These are phyloP conservation scores for Coccyzus lansbergi DNA, from an alignment of 2,797 vertebrate species.

Conservation along the genomic window DNA sequence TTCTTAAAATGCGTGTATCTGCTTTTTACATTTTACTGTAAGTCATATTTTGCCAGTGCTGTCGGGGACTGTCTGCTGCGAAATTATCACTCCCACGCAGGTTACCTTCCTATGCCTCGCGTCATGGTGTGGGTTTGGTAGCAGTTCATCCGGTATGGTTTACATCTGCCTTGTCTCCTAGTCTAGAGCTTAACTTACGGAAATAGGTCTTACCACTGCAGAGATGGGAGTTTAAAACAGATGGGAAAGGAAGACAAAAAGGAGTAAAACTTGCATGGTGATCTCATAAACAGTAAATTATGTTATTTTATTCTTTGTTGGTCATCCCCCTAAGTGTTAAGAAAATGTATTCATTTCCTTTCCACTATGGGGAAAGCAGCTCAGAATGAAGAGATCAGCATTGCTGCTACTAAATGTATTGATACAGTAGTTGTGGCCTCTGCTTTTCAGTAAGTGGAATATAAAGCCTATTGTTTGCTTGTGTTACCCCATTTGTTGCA, in stretches of 20 bases:
- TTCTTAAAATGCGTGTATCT: not conserved
- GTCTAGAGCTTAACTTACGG: not conserved
- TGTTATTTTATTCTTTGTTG: not conserved
- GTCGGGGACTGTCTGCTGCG: not conserved
- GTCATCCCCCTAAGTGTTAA: not conserved
- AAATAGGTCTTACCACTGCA: not conserved
- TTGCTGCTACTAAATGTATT: not conserved
- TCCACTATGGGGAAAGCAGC: not conserved
- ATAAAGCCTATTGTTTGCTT: not conserved
- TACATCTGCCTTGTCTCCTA: not conserved
- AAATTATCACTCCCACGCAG: accelerated
- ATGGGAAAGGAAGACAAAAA: not conserved
- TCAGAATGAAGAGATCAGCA: not conserved
- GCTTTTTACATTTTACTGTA: not conserved
- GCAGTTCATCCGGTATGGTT: not conserved
- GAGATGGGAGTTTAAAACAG: not conserved
- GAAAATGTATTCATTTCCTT: not conserved
- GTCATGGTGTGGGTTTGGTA: too few species aligned
- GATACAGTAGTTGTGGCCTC: not conserved
- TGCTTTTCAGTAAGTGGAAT: not conserved
- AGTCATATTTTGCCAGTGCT: not conserved
- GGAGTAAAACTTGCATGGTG: not conserved
- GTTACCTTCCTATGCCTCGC: not conserved
- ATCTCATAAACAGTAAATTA: not conserved
- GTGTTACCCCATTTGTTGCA: not conserved